These are phyloP conservation scores for Psilopsiagon aurifrons DNA, from an alignment of 2,113 vertebrate genomes.

Conservation along the genomic window DNA sequence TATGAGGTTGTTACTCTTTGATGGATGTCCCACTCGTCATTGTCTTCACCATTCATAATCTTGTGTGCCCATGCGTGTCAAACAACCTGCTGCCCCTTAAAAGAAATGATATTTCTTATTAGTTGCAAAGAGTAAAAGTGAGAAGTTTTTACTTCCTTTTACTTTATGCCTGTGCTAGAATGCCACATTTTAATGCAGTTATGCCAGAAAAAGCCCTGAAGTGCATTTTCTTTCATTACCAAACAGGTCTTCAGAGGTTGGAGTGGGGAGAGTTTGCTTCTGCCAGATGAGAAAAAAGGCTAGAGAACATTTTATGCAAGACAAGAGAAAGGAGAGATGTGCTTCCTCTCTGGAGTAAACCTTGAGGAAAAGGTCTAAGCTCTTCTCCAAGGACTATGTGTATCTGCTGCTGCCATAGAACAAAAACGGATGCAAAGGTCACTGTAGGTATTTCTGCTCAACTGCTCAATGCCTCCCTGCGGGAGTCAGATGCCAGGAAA, in stretches of 20 bases:
- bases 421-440: background rate
- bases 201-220: background rate
- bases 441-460: background rate
- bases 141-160: background rate
- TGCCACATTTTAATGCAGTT: background rate
- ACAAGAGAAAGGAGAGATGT: background rate
- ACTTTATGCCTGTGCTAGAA: background rate
- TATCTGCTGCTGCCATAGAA: background rate
- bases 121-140: background rate
- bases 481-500: background rate
- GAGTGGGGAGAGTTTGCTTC: background rate
- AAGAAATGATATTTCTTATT: background rate
- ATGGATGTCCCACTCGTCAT: conserved; percentile 64
- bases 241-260: background rate
- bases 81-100: conserved; percentile 52
- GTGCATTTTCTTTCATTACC: background rate
- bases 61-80: background rate
- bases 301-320: background rate
- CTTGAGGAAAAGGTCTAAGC: background rate
- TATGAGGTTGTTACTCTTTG: conserved; percentile 60
- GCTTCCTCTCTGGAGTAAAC: background rate
- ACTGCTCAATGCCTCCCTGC: background rate
- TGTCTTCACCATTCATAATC: conserved; percentile 69
- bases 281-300: background rate
- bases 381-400: accelerated